These are phyloP conservation scores for Pygoscelis adeliae DNA, from an alignment of 2,113 vertebrate genomes.

Conservation along the genomic window DNA sequence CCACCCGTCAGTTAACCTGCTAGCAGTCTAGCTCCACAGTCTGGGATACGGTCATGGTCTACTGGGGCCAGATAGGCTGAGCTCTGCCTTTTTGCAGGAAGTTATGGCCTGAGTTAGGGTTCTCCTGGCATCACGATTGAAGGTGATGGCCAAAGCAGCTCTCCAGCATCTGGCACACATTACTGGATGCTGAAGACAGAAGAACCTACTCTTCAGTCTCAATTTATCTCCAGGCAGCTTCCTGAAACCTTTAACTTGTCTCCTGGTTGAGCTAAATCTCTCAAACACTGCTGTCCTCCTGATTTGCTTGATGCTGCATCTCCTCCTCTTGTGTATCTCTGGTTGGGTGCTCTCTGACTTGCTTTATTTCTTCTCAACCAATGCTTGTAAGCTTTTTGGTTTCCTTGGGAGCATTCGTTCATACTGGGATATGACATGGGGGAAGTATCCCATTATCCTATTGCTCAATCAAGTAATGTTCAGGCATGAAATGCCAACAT, in stretches of 20 bases:
- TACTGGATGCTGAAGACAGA: neutral
- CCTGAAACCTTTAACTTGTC: neutral
- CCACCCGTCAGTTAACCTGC: neutral
- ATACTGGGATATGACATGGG: neutral
- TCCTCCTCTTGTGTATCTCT: neutral
- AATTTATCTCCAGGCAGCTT: neutral
- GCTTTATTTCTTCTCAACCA: neutral
- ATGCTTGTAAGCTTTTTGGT: neutral
- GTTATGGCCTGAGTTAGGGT: neutral
- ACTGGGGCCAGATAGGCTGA: neutral
- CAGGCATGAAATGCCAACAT: neutral
- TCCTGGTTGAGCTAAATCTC: neutral
- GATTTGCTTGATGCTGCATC: neutral
- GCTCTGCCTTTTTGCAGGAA: neutral
- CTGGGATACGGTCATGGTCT: neutral
- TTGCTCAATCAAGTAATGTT: neutral
- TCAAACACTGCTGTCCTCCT: neutral
- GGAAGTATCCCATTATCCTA: neutral
- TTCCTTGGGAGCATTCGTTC: neutral
- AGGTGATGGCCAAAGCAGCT: neutral
- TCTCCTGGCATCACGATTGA: neutral
- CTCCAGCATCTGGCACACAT: fast-evolving
- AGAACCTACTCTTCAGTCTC: neutral
- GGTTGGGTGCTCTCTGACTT: neutral
- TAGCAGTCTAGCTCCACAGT: fast-evolving